A percentile compares a stretch with the other conserved stretches of the same genome.
phyloP scores from a whole-genome alignment of 2,888 invertebrate species.

The Eupeodes latifasciatus region DNA sequence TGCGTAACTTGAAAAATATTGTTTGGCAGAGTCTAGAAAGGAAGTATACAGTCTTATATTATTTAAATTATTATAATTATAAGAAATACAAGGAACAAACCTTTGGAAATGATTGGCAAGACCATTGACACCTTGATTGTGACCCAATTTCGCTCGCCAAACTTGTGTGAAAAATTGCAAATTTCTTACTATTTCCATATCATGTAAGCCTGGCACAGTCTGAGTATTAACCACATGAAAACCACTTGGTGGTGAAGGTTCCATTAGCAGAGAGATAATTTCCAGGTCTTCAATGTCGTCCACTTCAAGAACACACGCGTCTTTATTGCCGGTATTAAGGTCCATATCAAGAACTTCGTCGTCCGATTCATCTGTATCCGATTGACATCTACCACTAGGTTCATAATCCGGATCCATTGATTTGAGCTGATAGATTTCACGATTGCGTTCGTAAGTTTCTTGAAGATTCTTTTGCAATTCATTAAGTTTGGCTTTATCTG shows the following conservation, averaged over 20 bases:
- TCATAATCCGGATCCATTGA: constrained; percentile 83
- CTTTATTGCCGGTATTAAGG: constrained; percentile 90
- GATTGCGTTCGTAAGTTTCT: constrained; percentile 89
- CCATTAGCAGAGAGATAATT: constrained; percentile 89
- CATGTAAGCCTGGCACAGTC: constrained; percentile 89
- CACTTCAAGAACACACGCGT: constrained; percentile 92
- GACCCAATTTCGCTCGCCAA: constrained; percentile 88
- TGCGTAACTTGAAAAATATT: constrained; percentile 94
- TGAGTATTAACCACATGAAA: constrained; percentile 93
- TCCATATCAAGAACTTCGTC: constrained; percentile 88
- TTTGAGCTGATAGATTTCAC: constrained; percentile 89
- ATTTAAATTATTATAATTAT: not conserved
- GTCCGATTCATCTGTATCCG: constrained; percentile 88
- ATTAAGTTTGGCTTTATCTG: constrained; percentile 87
- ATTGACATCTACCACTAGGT: constrained; percentile 77
- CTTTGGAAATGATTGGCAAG: constrained; percentile 86
- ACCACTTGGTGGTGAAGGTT: constrained; percentile 90
- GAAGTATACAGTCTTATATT: constrained; percentile 33
- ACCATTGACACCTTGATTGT: constrained; percentile 84
- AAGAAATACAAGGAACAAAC: constrained; percentile 74
- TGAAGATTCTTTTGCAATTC: constrained; percentile 89
- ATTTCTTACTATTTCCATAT: constrained; percentile 88
- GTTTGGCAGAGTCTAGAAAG: constrained; percentile 87
- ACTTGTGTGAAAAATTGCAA: constrained; percentile 94
- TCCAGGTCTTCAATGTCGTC: constrained; percentile 94